Evolutionary conservation across 2,113 vertebrate genomes (phyloP).

Genomic region (Heterotis niloticus): DNA sequence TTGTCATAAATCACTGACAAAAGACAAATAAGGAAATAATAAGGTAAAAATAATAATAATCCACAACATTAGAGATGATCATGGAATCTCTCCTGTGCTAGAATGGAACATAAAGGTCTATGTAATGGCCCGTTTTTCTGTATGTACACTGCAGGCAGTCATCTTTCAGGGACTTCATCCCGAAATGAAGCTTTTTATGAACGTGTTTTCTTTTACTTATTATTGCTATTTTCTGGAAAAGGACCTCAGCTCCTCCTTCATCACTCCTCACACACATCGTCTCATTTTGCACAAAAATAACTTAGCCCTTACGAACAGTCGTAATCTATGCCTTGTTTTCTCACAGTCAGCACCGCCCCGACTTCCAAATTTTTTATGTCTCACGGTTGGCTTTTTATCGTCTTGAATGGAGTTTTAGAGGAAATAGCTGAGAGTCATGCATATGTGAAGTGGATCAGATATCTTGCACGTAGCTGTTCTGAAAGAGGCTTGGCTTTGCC

Average conservation of each 20-base stretch:
- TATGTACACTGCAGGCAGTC: neutral
- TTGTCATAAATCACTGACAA: neutral
- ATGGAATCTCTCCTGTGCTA: neutral
- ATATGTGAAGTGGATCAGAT: slow-evolving; percentile 44
- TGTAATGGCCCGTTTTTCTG: neutral
- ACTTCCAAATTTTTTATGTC: slow-evolving; percentile 22
- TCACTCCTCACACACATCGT: neutral
- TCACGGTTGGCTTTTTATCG: slow-evolving; percentile 41
- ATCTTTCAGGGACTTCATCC: neutral
- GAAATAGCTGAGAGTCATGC: slow-evolving; percentile 39
- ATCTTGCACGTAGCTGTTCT: slow-evolving; percentile 42
- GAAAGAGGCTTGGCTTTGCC: slow-evolving; percentile 37
- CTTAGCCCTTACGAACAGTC: neutral
- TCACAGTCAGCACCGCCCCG: neutral
- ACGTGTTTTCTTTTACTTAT: neutral
- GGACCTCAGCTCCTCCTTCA: neutral
- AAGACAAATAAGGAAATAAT: slow-evolving; percentile 12
- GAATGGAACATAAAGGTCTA: neutral
- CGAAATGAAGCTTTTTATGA: neutral
- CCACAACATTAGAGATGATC: slow-evolving; percentile 9
- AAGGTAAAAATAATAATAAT: no score
- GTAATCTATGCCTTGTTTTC: neutral
- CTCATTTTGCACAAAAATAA: neutral
- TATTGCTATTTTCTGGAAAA: neutral
- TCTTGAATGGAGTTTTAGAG: slow-evolving; percentile 49